Conservation (phyloP, 2,888 invertebrate genomes). For the Auanema sp. region DNA sequence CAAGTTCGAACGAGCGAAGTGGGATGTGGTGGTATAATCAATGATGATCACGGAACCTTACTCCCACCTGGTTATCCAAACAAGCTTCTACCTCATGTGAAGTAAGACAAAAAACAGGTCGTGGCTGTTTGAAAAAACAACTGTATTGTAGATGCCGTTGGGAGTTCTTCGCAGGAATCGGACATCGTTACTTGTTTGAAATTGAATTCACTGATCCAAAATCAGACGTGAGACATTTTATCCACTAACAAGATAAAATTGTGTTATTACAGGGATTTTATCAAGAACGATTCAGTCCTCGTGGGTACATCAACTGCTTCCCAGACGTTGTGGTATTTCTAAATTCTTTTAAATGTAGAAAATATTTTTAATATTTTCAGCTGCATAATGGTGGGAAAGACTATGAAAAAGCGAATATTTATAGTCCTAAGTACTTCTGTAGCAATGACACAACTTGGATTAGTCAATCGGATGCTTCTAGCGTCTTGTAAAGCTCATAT, state of each 20-base stretch:
- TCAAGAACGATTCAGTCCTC: slow-evolving; percentile 18
- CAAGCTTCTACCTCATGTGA: slow-evolving; percentile 36
- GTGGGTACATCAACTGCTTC: slow-evolving; percentile 23
- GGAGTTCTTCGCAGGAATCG: slow-evolving; percentile 53
- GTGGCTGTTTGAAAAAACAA: not conserved
- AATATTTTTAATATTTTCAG: slow-evolving; percentile 20
- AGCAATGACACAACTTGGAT: slow-evolving; percentile 34
- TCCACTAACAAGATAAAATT: not conserved
- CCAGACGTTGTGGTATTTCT: slow-evolving; percentile 24
- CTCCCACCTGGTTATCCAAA: slow-evolving; percentile 51
- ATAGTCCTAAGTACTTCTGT: slow-evolving; percentile 38
- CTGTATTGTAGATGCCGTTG: slow-evolving; percentile 39
- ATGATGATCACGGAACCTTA: slow-evolving; percentile 43
- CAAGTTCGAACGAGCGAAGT: slow-evolving; percentile 40
- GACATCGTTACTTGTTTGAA: slow-evolving; percentile 46
- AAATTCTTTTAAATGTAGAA: not conserved
- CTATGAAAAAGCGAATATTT: slow-evolving; percentile 8
- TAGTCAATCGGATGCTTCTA: slow-evolving; percentile 35
- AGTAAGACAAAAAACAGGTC: slow-evolving; percentile 1
- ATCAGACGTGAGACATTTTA: slow-evolving; percentile 9
- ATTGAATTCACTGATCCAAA: slow-evolving; percentile 41
- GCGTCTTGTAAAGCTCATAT: slow-evolving; percentile 29
- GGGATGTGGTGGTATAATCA: slow-evolving; percentile 56
- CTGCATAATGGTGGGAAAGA: slow-evolving; percentile 25
- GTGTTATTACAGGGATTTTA: slow-evolving; percentile 41